These are phyloP conservation scores for Lasioglossum lativentre DNA, from an alignment of 2,888 invertebrate species.

Conservation along the genomic window DNA sequence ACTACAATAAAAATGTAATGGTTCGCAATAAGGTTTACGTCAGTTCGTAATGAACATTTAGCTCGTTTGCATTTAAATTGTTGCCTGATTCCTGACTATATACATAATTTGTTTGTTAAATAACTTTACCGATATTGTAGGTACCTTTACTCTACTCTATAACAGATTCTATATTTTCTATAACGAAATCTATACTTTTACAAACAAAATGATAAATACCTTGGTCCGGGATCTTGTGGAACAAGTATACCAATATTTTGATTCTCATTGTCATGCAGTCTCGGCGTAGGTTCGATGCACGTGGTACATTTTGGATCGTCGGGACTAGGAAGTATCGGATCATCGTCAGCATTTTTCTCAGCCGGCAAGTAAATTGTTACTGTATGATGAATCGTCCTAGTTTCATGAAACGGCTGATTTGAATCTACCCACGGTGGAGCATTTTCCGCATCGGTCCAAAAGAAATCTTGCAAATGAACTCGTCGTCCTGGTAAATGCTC, in stretches of 20 bases:
- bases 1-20: too few species aligned
- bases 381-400: slow-evolving; percentile 80
- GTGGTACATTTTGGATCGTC: slow-evolving; percentile 75
- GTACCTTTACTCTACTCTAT: too few species aligned
- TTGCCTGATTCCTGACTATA: too few species aligned
- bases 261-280: slow-evolving; percentile 75
- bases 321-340: slow-evolving; percentile 36
- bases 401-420: slow-evolving; percentile 83
- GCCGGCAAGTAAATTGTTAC: slow-evolving; percentile 79
- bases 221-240: slow-evolving; percentile 82
- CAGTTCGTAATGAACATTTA: too few species aligned
- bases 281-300: slow-evolving; percentile 81
- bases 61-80: too few species aligned
- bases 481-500: slow-evolving; percentile 82
- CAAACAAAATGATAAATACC: slow-evolving; percentile 72
- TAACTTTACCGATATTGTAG: too few species aligned
- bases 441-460: slow-evolving; percentile 95
- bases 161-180: too few species aligned
- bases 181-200: too few species aligned
- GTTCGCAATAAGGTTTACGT: too few species aligned
- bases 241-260: slow-evolving; percentile 80
- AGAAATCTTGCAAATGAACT: slow-evolving; percentile 91
- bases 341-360: slow-evolving; percentile 53
- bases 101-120: too few species aligned
- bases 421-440: slow-evolving; percentile 88